Percentiles rank a stretch among this genome's conserved stretches.
phyloP scores from a whole-genome alignment of 2,797 vertebrate genomes.

The Cheracebus regulus region DNA sequence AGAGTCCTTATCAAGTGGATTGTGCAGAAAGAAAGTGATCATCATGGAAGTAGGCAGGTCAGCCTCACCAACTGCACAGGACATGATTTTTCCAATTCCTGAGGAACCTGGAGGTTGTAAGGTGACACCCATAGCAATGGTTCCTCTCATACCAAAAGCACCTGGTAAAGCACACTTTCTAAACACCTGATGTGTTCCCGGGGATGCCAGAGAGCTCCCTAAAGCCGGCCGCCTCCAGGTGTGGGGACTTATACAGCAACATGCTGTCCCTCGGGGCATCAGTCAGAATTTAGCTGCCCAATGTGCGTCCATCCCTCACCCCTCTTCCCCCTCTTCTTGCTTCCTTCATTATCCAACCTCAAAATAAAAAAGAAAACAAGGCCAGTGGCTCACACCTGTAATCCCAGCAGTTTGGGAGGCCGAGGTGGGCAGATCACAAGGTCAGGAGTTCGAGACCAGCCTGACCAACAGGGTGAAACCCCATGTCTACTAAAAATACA shows the following conservation, averaged over 20 bases:
- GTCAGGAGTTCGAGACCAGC: no score
- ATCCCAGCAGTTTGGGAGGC: no score
- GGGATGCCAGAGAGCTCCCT: neutral
- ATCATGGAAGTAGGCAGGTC: rapidly evolving
- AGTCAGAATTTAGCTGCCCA: rapidly evolving
- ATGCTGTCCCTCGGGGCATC: rapidly evolving
- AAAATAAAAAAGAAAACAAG: neutral
- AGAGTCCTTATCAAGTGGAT: neutral
- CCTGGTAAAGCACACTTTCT: neutral
- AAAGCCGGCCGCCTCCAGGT: rapidly evolving
- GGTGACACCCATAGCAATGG: rapidly evolving
- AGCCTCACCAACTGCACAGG: rapidly evolving
- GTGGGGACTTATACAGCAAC: rapidly evolving
- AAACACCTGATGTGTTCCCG: rapidly evolving
- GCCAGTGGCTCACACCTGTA: no score
- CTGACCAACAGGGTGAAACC: no score
- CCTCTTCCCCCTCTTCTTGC: no score
- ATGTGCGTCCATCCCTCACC: rapidly evolving
- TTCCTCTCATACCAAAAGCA: rapidly evolving
- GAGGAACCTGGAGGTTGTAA: neutral
- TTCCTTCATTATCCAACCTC: neutral
- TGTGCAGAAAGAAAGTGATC: neutral
- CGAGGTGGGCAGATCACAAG: no score
- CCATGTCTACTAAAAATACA: no score
- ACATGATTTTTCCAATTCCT: rapidly evolving